phyloP scores from a whole-genome alignment of 2,113 vertebrate genomes.

The Otus sunia region DNA sequence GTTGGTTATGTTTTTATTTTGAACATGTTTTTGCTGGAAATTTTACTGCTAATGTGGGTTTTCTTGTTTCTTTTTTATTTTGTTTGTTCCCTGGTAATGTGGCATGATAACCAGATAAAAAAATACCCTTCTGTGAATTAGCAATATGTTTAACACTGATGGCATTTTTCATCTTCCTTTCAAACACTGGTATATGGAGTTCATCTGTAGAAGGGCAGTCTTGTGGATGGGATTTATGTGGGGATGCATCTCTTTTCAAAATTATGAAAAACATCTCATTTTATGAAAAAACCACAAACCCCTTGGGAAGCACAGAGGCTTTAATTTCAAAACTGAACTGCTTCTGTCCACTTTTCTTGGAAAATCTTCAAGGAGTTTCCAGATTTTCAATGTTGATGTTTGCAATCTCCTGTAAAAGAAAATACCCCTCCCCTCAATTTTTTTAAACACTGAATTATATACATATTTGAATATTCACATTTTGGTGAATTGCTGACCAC shows the following conservation, averaged over 20 bases:
- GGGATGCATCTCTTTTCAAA: neutral
- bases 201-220: neutral
- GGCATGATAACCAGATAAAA: neutral
- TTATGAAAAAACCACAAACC: conserved; percentile 27
- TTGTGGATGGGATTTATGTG: neutral
- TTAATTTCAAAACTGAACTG: conserved; percentile 30
- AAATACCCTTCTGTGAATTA: neutral
- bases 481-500: neutral
- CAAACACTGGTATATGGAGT: neutral
- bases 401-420: conserved; percentile 1
- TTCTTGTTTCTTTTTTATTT: neutral
- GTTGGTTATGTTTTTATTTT: neutral
- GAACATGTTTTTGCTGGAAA: neutral
- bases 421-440: neutral
- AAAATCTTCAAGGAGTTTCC: conserved; percentile 12
- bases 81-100: neutral
- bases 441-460: neutral
- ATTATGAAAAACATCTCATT: conserved; percentile 33
- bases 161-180: conserved; percentile 1
- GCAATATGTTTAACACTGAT: neutral
- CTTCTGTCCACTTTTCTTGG: conserved; percentile 40
- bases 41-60: neutral
- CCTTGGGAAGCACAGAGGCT: neutral
- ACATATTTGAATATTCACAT: neutral
- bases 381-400: conserved; percentile 10